These are phyloP conservation scores for Fragum whitleyi DNA, from an alignment of 2,888 invertebrate species.

Conservation along the genomic window DNA sequence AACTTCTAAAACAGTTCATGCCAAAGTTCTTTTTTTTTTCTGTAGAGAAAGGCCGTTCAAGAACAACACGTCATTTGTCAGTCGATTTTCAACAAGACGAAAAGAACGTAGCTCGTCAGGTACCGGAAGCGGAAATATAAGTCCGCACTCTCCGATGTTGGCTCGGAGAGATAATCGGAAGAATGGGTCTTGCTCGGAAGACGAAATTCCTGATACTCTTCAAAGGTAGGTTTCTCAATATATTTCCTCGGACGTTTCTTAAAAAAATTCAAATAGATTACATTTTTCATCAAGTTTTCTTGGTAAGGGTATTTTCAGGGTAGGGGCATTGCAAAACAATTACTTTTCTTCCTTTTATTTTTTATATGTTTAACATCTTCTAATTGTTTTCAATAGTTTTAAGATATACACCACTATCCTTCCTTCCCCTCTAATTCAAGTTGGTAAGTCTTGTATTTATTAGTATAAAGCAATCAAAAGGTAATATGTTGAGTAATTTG, in stretches of 20 bases:
- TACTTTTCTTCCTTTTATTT: too few species aligned
- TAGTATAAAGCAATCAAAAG: too few species aligned
- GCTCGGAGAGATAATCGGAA: slow-evolving; percentile 68
- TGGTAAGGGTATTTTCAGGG: too few species aligned
- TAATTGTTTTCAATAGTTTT: too few species aligned
- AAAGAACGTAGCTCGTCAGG: slow-evolving; percentile 74
- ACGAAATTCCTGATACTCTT: slow-evolving; percentile 75
- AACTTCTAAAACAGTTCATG: too few species aligned
- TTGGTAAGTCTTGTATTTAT: too few species aligned
- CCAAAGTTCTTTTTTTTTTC: slow-evolving; percentile 3
- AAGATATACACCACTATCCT: too few species aligned
- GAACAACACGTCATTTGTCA: slow-evolving; percentile 97
- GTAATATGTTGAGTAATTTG: too few species aligned
- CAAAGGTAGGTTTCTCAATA: slow-evolving; percentile 75
- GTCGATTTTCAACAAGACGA: slow-evolving; percentile 90
- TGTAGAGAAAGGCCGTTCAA: slow-evolving; percentile 88
- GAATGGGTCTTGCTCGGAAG: slow-evolving; percentile 59
- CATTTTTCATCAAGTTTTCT: neutral
- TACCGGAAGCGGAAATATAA: slow-evolving; percentile 56
- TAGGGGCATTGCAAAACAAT: too few species aligned
- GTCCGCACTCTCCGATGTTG: slow-evolving; percentile 77
- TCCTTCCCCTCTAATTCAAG: too few species aligned
- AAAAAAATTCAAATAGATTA: neutral
- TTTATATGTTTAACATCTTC: too few species aligned
- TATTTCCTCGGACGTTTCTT: neutral